phyloP scores from a whole-genome alignment of 2,797 vertebrate genomes.

The Phaenicophaeus curvirostris region DNA sequence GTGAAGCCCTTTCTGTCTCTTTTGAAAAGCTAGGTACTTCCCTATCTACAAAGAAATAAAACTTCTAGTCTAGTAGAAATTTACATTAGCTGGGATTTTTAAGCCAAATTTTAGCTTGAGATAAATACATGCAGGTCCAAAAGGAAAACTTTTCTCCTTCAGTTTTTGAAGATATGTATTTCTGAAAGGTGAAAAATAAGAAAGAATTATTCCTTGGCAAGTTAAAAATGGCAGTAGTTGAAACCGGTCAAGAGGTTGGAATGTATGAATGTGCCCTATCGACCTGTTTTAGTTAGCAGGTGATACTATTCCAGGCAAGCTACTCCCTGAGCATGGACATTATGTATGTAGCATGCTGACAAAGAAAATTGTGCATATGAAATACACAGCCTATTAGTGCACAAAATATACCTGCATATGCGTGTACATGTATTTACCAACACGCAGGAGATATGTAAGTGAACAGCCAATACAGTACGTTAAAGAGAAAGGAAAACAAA shows the following conservation, averaged over 20 bases:
- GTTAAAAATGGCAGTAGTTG: background rate
- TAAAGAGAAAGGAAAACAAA: background rate
- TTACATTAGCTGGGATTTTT: background rate
- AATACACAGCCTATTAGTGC: background rate
- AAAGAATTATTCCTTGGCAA: background rate
- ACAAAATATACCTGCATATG: background rate
- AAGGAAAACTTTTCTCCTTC: background rate
- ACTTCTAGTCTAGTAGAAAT: background rate
- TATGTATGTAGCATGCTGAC: background rate
- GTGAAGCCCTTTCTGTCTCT: background rate
- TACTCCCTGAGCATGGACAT: background rate
- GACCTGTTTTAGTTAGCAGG: background rate
- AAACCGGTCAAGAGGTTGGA: background rate
- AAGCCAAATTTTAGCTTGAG: background rate
- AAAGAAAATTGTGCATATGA: background rate
- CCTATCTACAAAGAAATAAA: background rate
- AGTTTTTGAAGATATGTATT: background rate
- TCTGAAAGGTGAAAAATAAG: conserved; percentile 2
- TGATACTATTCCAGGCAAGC: background rate
- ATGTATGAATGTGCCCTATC: background rate
- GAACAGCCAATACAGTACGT: rapidly evolving
- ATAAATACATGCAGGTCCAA: background rate
- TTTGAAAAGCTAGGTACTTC: background rate
- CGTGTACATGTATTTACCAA: background rate
- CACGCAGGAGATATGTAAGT: background rate